Evolutionary conservation across 2,888 invertebrate species (phyloP), one percentile per base, ranked within the genome.

Genomic region (Ischnus inquisitorius): DNA sequence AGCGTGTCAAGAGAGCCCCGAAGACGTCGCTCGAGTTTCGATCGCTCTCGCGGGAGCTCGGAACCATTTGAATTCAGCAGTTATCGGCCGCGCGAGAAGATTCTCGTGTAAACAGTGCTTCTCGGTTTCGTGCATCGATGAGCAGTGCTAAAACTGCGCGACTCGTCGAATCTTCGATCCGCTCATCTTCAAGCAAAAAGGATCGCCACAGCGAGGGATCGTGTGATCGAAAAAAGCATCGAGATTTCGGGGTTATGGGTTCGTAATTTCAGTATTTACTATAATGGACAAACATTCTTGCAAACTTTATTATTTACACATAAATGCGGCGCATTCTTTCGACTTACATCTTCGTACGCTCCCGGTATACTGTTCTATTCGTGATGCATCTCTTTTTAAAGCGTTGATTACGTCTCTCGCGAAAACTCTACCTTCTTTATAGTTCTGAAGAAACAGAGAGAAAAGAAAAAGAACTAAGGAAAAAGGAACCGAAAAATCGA

Each of bases 281-380:
- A 14, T 64, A 16, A 43, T 12, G 72, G 57, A 72, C 57, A 57
- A 57, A 57, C 34, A 57, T 72, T 72, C 57, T 72, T 72, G 72
- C 72, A 72, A 72, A 72, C 72, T 75, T 82, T 82, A 79, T 82
- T 82, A 82, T 82, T 74, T 78, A 82, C 82, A 82, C 68, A 82
- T 34, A 74, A 64, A 64, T 67, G 77, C 46, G 65, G 77, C 82
- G 77, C 77, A 82, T 62, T 76, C 48, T 75, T 25, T 60, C 28
- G n/a, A 28, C 25, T 60, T 81, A 81, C 81, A 71, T 82, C 48
- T 43, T 72, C 67, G 67, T 82, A 77, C 77, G 77, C 67, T 46
- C 57, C 64, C 64, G 41, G 43, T 41, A 71, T 71, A 67, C 71
- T 51, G 68, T 16, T 51, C 34, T 60, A 57, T 72, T 41, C 39